A percentile compares a stretch with the other conserved stretches of the same genome.
Conservation (phyloP, 2,888 invertebrate species). For the Baronia brevicornis region DNA sequence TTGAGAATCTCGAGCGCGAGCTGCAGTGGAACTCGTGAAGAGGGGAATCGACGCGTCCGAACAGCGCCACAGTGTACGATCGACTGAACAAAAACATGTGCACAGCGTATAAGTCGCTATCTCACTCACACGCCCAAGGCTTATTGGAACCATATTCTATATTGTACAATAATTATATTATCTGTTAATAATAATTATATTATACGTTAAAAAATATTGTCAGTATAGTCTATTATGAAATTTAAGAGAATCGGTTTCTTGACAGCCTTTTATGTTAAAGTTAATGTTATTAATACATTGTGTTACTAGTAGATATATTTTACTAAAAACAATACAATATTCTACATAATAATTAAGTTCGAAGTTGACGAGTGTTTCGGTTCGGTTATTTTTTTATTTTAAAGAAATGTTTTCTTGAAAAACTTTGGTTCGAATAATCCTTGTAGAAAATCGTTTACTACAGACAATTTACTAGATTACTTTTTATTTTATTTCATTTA, state of each 20-base stretch:
- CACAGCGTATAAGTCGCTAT: neutral
- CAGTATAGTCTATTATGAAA: too few species aligned
- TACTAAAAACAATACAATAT: too few species aligned
- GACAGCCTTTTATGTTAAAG: slow-evolving; percentile 10
- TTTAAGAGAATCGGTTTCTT: too few species aligned
- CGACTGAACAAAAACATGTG: neutral
- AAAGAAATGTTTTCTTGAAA: too few species aligned
- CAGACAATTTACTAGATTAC: slow-evolving; percentile 13
- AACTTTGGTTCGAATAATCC: slow-evolving; percentile 18
- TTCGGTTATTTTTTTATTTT: neutral
- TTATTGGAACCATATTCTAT: slow-evolving; percentile 5
- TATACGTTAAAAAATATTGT: too few species aligned
- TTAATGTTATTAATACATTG: slow-evolving; percentile 9
- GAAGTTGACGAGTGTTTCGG: neutral
- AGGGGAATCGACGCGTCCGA: slow-evolving; percentile 20
- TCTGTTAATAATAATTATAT: too few species aligned
- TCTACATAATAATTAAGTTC: too few species aligned
- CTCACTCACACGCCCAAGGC: slow-evolving; percentile 1
- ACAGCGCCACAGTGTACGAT: slow-evolving; percentile 20
- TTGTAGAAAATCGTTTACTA: slow-evolving; percentile 26
- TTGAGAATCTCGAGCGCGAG: slow-evolving; percentile 69
- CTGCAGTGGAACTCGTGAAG: slow-evolving; percentile 59
- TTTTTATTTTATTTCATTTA: neutral
- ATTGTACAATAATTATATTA: too few species aligned
- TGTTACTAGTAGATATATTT: too few species aligned